phyloP scores from a whole-genome alignment of 2,888 invertebrate species.

The Notodonta dromedarius region DNA sequence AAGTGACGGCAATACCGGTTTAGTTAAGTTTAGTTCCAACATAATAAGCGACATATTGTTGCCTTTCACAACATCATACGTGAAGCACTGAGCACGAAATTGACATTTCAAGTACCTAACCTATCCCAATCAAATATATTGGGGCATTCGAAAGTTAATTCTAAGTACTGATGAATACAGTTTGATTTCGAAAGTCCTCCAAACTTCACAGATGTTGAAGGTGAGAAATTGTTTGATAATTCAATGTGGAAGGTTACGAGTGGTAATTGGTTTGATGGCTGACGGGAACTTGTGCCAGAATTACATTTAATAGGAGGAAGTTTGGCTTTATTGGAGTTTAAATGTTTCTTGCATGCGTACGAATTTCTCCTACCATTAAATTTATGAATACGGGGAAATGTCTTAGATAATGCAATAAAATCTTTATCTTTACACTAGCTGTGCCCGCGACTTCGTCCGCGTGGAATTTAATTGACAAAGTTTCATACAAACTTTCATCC shows the following conservation, averaged over 20 bases:
- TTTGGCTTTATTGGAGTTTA: neutral
- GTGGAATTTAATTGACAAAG: too few species aligned
- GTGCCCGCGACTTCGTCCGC: too few species aligned
- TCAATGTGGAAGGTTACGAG: neutral
- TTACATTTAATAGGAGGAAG: neutral
- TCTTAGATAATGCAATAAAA: too few species aligned
- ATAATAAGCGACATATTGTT: too few species aligned
- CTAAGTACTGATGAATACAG: constrained; percentile 2
- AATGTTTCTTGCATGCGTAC: neutral
- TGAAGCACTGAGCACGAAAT: too few species aligned
- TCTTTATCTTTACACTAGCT: too few species aligned
- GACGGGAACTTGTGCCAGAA: neutral
- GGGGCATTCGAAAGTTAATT: neutral
- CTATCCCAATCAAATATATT: neutral
- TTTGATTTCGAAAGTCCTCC: constrained; percentile 14
- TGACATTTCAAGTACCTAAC: neutral
- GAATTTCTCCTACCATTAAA: too few species aligned
- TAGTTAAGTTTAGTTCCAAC: too few species aligned
- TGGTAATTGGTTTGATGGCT: constrained; percentile 2
- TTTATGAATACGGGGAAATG: too few species aligned
- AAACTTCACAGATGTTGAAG: neutral
- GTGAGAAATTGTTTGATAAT: constrained; percentile 5
- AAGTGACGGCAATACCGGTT: too few species aligned
- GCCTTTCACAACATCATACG: too few species aligned
- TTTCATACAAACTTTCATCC: too few species aligned